These are phyloP conservation scores for Drosophila koepferae DNA, from an alignment of 2,888 invertebrate species.

Conservation along the genomic window DNA sequence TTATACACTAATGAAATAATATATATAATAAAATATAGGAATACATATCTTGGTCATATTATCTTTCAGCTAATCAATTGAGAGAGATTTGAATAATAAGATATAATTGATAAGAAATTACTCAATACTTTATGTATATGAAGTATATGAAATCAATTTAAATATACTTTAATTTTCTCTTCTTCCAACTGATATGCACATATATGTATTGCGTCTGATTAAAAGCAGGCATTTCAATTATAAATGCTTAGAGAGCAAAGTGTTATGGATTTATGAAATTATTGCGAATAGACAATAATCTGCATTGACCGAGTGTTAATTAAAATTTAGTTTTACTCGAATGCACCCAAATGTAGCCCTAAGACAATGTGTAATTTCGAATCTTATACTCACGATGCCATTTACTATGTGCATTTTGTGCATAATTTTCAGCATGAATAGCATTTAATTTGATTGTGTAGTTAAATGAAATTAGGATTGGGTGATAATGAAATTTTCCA, in stretches of 20 bases:
- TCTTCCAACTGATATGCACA: neutral
- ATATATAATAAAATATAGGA: too few relatives aligned
- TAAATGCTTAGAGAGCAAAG: neutral
- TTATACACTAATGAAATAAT: too few relatives aligned
- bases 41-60: too few relatives aligned
- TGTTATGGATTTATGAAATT: neutral
- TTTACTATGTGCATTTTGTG: neutral
- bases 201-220: neutral
- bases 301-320: neutral
- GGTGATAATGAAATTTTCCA: neutral
- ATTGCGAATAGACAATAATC: neutral
- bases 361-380: neutral
- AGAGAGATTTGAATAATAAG: too few relatives aligned
- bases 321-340: conserved; percentile 15
- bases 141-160: too few relatives aligned
- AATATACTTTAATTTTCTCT: too few relatives aligned
- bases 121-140: too few relatives aligned
- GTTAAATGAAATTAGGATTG: neutral
- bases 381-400: neutral
- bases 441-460: neutral
- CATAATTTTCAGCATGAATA: neutral
- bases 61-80: too few relatives aligned
- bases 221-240: neutral
- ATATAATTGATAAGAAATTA: too few relatives aligned
- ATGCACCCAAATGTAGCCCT: neutral